Percentiles rank a stretch among this genome's conserved stretches.
Conservation (phyloP, 2,113 vertebrate genomes). For the Oreochromis niloticus region DNA sequence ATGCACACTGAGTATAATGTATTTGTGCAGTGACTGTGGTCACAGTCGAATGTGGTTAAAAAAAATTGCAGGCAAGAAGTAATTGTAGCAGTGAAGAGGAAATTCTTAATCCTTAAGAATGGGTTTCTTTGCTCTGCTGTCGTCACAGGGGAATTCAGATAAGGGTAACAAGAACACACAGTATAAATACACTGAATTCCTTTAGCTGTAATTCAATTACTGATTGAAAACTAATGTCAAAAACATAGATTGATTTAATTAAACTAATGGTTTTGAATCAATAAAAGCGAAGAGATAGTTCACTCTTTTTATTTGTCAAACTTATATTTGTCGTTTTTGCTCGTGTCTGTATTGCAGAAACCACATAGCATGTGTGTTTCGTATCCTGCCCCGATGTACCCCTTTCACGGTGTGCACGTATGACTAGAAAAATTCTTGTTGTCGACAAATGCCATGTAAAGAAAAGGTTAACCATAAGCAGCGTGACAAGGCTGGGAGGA, state of each 20-base stretch:
- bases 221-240: neutral
- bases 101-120: neutral
- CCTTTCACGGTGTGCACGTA: neutral
- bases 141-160: neutral
- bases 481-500: conserved; percentile 46
- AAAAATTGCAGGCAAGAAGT: neutral
- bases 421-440: conserved; percentile 1
- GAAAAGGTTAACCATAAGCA: conserved; percentile 67
- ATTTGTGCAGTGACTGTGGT: neutral
- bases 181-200: neutral
- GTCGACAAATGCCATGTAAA: conserved; percentile 51
- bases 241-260: neutral
- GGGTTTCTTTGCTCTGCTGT: neutral
- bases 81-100: neutral
- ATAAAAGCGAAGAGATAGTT: neutral
- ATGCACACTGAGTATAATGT: neutral
- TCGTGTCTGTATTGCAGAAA: neutral
- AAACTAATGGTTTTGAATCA: neutral
- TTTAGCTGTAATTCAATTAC: neutral
- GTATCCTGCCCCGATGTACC: neutral
- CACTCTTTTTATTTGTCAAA: neutral
- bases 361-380: neutral
- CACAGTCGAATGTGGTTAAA: neutral
- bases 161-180: neutral
- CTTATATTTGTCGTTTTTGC: neutral